phyloP scores from a whole-genome alignment of 2,888 invertebrate genomes.

The Rotaria macrura region DNA sequence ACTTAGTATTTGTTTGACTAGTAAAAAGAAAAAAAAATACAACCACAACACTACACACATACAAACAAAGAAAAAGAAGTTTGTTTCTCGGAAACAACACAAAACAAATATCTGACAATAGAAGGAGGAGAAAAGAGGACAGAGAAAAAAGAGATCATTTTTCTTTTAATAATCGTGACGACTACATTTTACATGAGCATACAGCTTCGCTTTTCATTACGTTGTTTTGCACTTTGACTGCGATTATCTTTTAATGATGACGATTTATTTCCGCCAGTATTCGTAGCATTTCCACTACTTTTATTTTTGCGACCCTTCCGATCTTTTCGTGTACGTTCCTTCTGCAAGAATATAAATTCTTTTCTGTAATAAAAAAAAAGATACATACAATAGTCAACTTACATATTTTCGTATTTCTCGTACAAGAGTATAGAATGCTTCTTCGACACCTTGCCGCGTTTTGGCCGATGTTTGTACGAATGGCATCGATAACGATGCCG shows the following conservation, averaged over 20 bases:
- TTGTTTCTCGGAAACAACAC: not conserved
- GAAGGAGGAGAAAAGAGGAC: not conserved
- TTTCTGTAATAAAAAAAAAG: no score
- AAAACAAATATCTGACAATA: not conserved
- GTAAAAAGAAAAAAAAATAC: not conserved
- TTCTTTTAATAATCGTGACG: not conserved
- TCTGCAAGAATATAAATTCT: not conserved
- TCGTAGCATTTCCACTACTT: not conserved
- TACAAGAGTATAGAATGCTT: conserved; percentile 96
- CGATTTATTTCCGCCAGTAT: not conserved
- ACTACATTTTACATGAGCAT: not conserved
- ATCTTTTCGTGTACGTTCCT: conserved; percentile 5
- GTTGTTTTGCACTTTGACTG: not conserved
- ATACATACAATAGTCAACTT: conserved; percentile 38
- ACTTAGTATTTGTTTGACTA: not conserved
- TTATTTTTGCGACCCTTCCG: not conserved
- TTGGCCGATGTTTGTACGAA: conserved; percentile 98
- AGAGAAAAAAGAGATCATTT: not conserved
- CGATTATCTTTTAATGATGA: not conserved
- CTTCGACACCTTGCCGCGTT: conserved; percentile 96
- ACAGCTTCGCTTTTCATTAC: not conserved
- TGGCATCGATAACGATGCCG: conserved; percentile 85
- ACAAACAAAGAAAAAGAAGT: not conserved
- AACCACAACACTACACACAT: not conserved
- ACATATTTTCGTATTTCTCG: conserved; percentile 89